Evolutionary conservation across 2,888 invertebrate genomes (phyloP).

Genomic region (Priocnemis perturbator): DNA sequence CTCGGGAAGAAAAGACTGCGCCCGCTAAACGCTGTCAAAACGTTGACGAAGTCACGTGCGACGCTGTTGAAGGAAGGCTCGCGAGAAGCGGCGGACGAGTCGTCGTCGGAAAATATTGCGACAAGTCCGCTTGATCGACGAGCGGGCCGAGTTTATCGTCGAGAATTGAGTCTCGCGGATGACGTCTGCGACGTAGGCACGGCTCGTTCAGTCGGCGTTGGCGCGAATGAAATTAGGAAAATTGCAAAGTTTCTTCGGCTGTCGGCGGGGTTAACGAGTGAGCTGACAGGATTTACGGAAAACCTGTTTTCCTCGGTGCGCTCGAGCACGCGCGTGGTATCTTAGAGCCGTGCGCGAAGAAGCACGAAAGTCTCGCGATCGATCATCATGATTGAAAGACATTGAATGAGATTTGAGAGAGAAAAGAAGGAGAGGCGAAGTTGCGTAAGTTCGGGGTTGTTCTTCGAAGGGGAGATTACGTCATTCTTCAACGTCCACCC

Average conservation of each 20-base stretch:
- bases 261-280: no score
- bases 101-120: slow-evolving; percentile 26
- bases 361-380: slow-evolving; percentile 50
- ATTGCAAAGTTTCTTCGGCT: no score
- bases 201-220: not conserved
- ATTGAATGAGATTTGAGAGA: slow-evolving; percentile 58
- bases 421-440: slow-evolving; percentile 13
- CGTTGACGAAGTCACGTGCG: slow-evolving; percentile 64
- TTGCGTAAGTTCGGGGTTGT: slow-evolving; percentile 19
- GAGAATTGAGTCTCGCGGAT: no score
- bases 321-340: not conserved
- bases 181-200: no score
- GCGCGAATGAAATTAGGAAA: not conserved
- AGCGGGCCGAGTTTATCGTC: not conserved
- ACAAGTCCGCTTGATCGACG: slow-evolving; percentile 50
- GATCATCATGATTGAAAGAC: slow-evolving; percentile 69
- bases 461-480: slow-evolving; percentile 24
- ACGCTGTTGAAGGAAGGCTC: slow-evolving; percentile 39
- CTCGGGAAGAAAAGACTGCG: slow-evolving; percentile 33
- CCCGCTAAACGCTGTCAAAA: slow-evolving; percentile 62
- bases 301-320: no score
- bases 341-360: not conserved
- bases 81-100: not conserved
- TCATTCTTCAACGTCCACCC: slow-evolving; percentile 48
- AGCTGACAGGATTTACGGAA: no score